Conservation (phyloP, 1,140 invertebrate species). For the Eriosoma lanigerum region DNA sequence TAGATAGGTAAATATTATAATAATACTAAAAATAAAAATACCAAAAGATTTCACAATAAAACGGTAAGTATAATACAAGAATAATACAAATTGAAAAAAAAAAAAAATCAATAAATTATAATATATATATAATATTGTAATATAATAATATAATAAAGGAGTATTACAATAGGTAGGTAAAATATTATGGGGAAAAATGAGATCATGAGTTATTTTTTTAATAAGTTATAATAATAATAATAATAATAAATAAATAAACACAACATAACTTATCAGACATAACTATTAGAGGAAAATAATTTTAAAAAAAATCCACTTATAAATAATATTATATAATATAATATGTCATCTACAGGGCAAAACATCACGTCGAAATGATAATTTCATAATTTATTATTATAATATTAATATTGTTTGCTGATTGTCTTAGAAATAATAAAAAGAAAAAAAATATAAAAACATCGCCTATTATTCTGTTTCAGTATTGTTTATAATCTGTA, state of each 20-base stretch:
- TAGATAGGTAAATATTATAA: too few relatives aligned
- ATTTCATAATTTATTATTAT: too few relatives aligned
- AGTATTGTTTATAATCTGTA: too few relatives aligned
- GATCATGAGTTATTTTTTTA: slow-evolving; percentile 19
- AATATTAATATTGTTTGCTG: background rate
- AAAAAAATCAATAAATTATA: slow-evolving; percentile 20
- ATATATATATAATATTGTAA: too few relatives aligned
- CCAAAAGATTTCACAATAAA: too few relatives aligned
- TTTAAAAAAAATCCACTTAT: background rate
- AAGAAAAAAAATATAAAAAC: too few relatives aligned
- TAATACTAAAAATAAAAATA: too few relatives aligned
- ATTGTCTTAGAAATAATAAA: too few relatives aligned
- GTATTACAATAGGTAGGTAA: background rate
- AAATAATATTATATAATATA: background rate
- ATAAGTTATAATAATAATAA: background rate
- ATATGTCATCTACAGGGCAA: background rate
- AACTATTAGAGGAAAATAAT: background rate
- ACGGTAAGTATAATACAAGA: background rate
- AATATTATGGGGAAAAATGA: slow-evolving; percentile 17
- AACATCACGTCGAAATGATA: background rate
- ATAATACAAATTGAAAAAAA: slow-evolving; percentile 25
- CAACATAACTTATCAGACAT: slow-evolving; percentile 1
- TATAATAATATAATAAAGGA: too few relatives aligned
- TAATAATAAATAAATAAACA: slow-evolving; percentile 15
- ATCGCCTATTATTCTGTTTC: too few relatives aligned